A percentile compares a stretch with the other conserved stretches of the same genome.
These are phyloP conservation scores for Sebastes minor DNA, from an alignment of 2,797 vertebrate genomes.

Conservation along the genomic window DNA sequence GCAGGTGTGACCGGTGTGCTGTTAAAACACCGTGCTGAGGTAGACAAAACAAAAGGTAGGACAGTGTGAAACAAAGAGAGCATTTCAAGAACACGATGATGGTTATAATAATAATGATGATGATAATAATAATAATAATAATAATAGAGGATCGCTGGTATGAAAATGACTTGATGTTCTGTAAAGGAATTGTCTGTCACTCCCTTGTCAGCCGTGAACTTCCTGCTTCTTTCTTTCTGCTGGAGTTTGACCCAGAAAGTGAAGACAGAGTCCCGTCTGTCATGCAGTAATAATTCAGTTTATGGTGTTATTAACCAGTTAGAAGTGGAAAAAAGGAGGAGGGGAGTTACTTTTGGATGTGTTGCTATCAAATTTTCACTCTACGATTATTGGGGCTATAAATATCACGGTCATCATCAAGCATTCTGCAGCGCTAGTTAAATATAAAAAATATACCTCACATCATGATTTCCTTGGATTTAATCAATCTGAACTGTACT, in stretches of 20 bases:
- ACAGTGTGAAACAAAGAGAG: neutral
- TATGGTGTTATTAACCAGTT: neutral
- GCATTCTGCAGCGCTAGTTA: neutral
- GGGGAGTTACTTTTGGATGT: neutral
- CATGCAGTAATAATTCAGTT: neutral
- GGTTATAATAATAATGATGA: neutral
- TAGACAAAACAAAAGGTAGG: constrained; percentile 2
- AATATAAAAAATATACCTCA: too few relatives aligned
- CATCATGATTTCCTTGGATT: too few relatives aligned
- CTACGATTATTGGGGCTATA: neutral
- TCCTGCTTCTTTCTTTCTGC: neutral
- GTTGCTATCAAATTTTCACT: neutral
- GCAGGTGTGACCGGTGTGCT: constrained; percentile 56
- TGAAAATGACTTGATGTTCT: neutral
- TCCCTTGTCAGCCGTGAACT: neutral
- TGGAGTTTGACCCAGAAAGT: constrained; percentile 13
- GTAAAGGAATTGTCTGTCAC: neutral
- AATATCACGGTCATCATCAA: neutral
- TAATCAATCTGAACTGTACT: too few relatives aligned
- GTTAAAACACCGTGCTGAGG: constrained; percentile 8
- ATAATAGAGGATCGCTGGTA: neutral
- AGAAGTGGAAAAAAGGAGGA: too few relatives aligned
- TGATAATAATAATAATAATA: neutral
- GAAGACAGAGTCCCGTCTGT: neutral
- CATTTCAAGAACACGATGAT: neutral